Evolutionary conservation across 2,888 invertebrate genomes (phyloP).

Genomic region (Eudasyphora cyanicolor): DNA sequence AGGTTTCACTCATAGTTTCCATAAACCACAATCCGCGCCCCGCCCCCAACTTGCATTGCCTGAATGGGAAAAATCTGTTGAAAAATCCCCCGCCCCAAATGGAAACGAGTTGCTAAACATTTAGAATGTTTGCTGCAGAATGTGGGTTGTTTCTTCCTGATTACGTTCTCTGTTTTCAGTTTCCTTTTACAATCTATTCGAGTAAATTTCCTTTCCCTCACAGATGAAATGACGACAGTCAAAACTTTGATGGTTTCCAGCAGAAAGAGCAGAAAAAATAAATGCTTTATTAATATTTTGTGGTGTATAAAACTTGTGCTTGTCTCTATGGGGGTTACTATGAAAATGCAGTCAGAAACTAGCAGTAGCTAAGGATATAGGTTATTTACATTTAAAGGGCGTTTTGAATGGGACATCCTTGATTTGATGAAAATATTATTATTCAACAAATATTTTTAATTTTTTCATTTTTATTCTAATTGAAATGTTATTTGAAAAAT

Average conservation of each 20-base stretch:
- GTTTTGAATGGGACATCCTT: too few relatives aligned
- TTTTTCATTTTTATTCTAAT: too few relatives aligned
- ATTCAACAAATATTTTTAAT: too few relatives aligned
- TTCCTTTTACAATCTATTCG: background rate
- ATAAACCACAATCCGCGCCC: background rate
- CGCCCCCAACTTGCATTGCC: background rate
- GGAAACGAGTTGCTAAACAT: background rate
- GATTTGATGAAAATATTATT: too few relatives aligned
- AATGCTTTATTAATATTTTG: slow-evolving; percentile 1
- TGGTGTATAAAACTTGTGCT: background rate
- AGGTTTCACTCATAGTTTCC: background rate
- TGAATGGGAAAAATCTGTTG: background rate
- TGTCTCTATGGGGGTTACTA: background rate
- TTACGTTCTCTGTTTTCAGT: background rate
- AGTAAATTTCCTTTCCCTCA: background rate
- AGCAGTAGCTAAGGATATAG: too few relatives aligned
- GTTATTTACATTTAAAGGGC: too few relatives aligned
- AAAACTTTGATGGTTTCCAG: background rate
- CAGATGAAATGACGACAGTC: background rate
- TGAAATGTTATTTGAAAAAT: too few relatives aligned
- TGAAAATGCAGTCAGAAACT: too few relatives aligned
- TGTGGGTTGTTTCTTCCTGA: background rate
- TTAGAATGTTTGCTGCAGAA: background rate
- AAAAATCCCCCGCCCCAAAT: background rate
- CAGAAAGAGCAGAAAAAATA: background rate